Evolutionary conservation across 1,140 invertebrate species (phyloP).

Genomic region (Maconellicoccus hirsutus): DNA sequence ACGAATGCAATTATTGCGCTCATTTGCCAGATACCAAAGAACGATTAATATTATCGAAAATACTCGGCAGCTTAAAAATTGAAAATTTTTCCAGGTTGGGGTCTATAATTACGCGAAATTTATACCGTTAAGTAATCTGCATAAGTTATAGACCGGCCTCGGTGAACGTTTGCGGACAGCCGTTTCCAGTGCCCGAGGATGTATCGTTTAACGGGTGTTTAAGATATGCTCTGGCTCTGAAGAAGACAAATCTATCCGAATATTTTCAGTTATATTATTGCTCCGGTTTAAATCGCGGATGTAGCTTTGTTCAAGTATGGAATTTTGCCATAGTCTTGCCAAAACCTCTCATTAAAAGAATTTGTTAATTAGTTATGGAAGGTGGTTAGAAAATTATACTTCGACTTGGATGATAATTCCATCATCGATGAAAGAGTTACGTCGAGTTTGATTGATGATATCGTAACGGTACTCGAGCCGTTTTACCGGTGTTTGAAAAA

Average conservation of each 20-base stretch:
- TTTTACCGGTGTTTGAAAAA: background rate
- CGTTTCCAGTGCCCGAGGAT: background rate
- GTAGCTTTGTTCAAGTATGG: background rate
- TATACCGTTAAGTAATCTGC: background rate
- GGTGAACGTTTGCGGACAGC: background rate
- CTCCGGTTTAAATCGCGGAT: too few species aligned
- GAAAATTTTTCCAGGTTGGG: background rate
- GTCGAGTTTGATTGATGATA: background rate
- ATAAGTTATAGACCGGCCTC: background rate
- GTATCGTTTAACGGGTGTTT: background rate
- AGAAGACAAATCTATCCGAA: background rate
- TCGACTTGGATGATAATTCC: background rate
- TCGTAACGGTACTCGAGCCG: background rate
- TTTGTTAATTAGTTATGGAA: background rate
- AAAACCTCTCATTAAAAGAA: background rate
- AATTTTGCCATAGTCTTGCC: background rate
- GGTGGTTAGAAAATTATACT: background rate
- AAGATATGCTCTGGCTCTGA: background rate
- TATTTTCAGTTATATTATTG: background rate
- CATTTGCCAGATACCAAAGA: background rate
- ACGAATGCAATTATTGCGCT: conserved; percentile 9
- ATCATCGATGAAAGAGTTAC: background rate
- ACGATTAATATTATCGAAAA: background rate
- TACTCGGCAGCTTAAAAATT: background rate
- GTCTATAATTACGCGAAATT: background rate